Evolutionary conservation across 2,113 vertebrate genomes (phyloP).

Genomic region (Etheostoma spectabile): DNA sequence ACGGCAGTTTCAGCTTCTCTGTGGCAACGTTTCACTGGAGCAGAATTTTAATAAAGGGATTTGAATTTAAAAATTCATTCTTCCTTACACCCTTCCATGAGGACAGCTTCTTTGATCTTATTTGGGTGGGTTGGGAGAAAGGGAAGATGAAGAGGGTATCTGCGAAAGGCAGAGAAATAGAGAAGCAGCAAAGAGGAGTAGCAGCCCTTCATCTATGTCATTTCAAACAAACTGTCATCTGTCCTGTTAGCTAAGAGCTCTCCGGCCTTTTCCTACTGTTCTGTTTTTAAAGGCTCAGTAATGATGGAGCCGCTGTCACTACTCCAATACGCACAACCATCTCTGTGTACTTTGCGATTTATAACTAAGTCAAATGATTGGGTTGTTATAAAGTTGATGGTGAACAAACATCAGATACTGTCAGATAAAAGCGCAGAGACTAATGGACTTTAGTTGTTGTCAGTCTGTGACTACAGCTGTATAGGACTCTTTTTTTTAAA

Average conservation of each 20-base stretch:
- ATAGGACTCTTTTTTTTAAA: background rate
- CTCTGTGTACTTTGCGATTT: conserved; percentile 12
- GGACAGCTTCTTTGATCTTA: conserved; percentile 73
- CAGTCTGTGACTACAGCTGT: background rate
- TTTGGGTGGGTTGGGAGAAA: conserved; percentile 36
- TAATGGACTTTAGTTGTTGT: conserved; percentile 5
- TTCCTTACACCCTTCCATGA: conserved; percentile 47
- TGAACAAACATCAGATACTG: conserved; percentile 34
- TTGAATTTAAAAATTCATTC: conserved; percentile 69
- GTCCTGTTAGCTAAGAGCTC: conserved; percentile 30
- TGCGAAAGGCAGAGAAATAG: background rate
- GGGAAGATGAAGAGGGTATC: conserved; percentile 41
- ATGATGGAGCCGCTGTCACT: conserved; percentile 30
- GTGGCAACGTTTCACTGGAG: conserved; percentile 49
- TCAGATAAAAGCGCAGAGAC: conserved; percentile 44
- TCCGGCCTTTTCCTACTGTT: background rate
- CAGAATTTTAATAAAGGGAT: conserved; percentile 63
- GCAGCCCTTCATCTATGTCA: conserved; percentile 14
- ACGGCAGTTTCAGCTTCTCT: conserved; percentile 39
- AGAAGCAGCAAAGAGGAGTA: background rate
- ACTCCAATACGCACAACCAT: conserved; percentile 20
- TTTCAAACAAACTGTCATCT: conserved; percentile 39
- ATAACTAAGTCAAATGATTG: conserved; percentile 21
- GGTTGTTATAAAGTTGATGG: conserved; percentile 24
- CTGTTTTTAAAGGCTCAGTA: conserved; percentile 34